Percentiles rank a stretch among this genome's conserved stretches.
phyloP scores from a whole-genome alignment of 2,888 invertebrate species.

The Ischnus inquisitorius region DNA sequence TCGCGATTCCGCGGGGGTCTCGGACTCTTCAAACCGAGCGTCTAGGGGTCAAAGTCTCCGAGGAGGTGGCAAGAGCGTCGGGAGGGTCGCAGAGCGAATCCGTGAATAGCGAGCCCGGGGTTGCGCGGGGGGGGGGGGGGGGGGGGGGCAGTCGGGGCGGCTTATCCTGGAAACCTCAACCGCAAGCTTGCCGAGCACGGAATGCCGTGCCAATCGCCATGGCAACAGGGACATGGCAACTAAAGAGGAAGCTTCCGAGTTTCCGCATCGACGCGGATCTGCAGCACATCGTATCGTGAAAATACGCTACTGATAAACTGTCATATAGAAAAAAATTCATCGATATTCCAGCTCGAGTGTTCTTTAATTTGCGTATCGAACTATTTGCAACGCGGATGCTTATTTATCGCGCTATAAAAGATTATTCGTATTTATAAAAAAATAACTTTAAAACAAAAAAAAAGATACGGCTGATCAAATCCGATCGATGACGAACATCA shows the following conservation, averaged over 20 bases:
- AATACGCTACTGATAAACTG: background rate
- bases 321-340: background rate
- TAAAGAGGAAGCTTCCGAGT: constrained; percentile 63
- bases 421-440: too few relatives aligned
- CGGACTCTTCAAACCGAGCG: constrained; percentile 69
- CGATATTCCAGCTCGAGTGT: background rate
- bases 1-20: constrained; percentile 69
- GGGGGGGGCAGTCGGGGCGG: constrained; percentile 36
- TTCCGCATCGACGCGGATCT: background rate
- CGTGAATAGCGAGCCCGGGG: constrained; percentile 13
- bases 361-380: background rate
- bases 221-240: constrained; percentile 68
- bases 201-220: constrained; percentile 59
- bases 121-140: constrained; percentile 42
- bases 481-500: too few relatives aligned
- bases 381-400: too few relatives aligned
- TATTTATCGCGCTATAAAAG: too few relatives aligned
- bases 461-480: too few relatives aligned
- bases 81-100: constrained; percentile 17
- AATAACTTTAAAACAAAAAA: too few relatives aligned
- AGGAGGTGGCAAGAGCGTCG: constrained; percentile 24
- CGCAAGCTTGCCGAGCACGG: constrained; percentile 16
- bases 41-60: constrained; percentile 59
- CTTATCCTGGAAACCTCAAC: constrained; percentile 46
- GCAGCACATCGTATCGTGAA: background rate